Percentiles rank a stretch among this genome's conserved stretches.
These are phyloP conservation scores for Indicator maculatus DNA, from an alignment of 2,113 vertebrate genomes.

Conservation along the genomic window DNA sequence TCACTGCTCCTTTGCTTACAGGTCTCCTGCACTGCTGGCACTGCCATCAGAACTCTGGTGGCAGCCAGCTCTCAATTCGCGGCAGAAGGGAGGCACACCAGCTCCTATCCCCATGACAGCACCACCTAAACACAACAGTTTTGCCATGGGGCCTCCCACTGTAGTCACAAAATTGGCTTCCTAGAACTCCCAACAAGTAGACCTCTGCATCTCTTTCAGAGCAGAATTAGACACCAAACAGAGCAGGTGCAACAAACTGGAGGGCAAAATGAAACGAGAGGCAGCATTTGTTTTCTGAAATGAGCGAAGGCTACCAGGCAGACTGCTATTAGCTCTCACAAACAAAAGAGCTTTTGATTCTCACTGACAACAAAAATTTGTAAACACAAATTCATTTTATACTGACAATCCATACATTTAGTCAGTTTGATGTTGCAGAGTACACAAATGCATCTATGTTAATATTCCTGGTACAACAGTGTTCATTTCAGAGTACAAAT, in stretches of 20 bases:
- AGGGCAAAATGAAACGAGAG: not conserved
- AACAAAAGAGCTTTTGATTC: slow-evolving; percentile 34
- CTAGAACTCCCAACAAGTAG: slow-evolving; percentile 46
- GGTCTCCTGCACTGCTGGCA: slow-evolving; percentile 49
- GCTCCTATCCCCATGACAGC: slow-evolving; percentile 64
- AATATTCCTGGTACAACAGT: not conserved
- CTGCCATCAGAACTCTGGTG: slow-evolving; percentile 46
- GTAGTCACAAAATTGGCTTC: slow-evolving; percentile 65
- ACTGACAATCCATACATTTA: not conserved
- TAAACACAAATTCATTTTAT: not conserved
- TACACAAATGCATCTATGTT: not conserved
- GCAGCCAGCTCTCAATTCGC: slow-evolving; percentile 69
- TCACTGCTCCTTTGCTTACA: slow-evolving; percentile 50
- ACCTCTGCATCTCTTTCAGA: slow-evolving; percentile 1
- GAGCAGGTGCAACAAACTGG: slow-evolving; percentile 5
- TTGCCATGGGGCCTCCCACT: slow-evolving; percentile 63
- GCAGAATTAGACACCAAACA: slow-evolving; percentile 53
- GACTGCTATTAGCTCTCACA: not conserved
- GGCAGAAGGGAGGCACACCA: slow-evolving; percentile 27
- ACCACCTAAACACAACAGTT: slow-evolving; percentile 59
- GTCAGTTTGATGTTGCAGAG: slow-evolving; percentile 12
- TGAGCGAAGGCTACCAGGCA: not conserved
- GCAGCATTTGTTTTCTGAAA: not conserved
- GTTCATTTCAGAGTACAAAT: not conserved
- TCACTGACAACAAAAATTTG: not conserved